phyloP scores from a whole-genome alignment of 2,888 invertebrate genomes.

The Idaea biselata region DNA sequence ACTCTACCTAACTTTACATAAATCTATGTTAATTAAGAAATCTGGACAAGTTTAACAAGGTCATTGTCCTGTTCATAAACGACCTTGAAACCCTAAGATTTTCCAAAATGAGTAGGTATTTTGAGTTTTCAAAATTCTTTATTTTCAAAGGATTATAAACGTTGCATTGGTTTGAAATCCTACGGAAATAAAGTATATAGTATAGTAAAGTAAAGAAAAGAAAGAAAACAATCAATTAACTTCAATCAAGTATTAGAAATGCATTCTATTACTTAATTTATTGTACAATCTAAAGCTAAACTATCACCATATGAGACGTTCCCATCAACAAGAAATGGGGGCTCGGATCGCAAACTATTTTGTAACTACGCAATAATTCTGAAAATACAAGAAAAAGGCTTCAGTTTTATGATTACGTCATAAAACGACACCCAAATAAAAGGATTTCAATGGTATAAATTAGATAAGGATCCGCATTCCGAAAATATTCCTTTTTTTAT shows the following conservation, averaged over 20 bases:
- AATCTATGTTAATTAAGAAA: neutral
- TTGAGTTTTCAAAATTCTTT: neutral
- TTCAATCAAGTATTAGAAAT: no score
- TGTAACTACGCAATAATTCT: neutral
- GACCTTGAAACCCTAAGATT: neutral
- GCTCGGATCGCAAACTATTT: neutral
- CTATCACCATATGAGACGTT: neutral
- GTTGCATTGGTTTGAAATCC: no score
- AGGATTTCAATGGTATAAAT: constrained; percentile 20
- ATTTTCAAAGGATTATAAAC: no score
- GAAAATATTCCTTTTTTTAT: constrained; percentile 17
- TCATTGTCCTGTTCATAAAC: no score
- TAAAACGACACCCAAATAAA: constrained; percentile 14
- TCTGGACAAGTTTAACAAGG: neutral
- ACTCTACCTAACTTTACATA: neutral
- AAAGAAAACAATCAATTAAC: no score
- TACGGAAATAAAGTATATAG: no score
- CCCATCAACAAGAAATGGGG: neutral
- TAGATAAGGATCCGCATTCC: constrained; percentile 22
- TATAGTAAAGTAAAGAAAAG: no score
- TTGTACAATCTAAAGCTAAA: neutral
- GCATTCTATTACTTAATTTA: no score
- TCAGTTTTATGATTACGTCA: constrained; percentile 9
- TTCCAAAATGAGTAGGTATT: neutral
- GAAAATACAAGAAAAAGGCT: neutral